These are phyloP conservation scores for Micromesistius poutassou DNA, from an alignment of 2,797 vertebrate species.

Conservation along the genomic window DNA sequence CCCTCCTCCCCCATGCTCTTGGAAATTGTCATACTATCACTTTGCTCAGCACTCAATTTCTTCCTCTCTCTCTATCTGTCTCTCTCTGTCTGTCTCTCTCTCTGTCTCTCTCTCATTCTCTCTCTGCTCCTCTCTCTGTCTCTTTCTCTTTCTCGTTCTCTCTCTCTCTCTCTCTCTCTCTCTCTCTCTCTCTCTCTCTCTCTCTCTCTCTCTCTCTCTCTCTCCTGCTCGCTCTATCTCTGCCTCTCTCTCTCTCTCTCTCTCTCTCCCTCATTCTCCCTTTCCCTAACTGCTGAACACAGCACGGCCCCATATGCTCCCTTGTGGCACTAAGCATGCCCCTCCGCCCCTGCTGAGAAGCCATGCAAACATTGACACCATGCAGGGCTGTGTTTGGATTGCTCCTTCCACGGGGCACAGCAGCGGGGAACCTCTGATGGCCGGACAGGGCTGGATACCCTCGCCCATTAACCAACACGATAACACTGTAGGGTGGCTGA, in stretches of 20 bases:
- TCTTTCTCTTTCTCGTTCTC: slow-evolving; percentile 9
- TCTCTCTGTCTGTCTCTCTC: slow-evolving; percentile 10
- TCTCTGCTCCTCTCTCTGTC: slow-evolving; percentile 1
- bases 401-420: slow-evolving; percentile 36
- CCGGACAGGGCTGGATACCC: too few relatives aligned
- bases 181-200: slow-evolving; percentile 21
- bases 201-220: slow-evolving; percentile 8
- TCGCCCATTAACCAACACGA: too few relatives aligned
- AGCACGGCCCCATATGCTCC: slow-evolving; percentile 13
- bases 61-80: slow-evolving; percentile 20
- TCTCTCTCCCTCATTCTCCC: slow-evolving; percentile 6
- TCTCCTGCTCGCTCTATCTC: slow-evolving; percentile 9
- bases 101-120: slow-evolving; percentile 9
- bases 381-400: slow-evolving; percentile 41
- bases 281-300: slow-evolving; percentile 9
- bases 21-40: background rate
- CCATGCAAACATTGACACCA: slow-evolving; percentile 49
- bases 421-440: slow-evolving; percentile 53
- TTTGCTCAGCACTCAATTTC: background rate
- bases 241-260: slow-evolving; percentile 8
- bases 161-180: slow-evolving; percentile 3
- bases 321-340: slow-evolving; percentile 49
- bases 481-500: too few relatives aligned
- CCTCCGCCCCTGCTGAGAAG: slow-evolving; percentile 37
- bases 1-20: background rate